Conservation (phyloP, 1,140 invertebrate genomes). For the Drosophila sturtevanti region DNA sequence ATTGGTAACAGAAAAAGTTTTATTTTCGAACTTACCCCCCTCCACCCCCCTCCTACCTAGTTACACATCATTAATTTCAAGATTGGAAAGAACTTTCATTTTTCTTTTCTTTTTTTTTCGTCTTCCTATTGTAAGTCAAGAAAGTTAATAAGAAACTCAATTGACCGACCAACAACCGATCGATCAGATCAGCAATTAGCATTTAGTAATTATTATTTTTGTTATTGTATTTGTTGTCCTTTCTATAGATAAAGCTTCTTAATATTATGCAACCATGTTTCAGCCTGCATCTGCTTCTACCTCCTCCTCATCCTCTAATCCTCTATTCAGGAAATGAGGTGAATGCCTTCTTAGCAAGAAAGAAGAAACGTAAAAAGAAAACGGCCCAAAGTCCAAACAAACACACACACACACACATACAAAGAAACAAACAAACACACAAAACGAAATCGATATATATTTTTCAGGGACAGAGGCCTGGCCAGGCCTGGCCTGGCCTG, state of each 20-base stretch:
- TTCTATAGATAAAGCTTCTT: not conserved
- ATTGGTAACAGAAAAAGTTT: not conserved
- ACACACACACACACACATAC: no score
- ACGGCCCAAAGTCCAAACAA: constrained; percentile 25
- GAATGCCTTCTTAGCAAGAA: constrained; percentile 53
- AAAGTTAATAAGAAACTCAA: not conserved
- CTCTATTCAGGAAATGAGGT: constrained; percentile 46
- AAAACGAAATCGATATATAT: constrained; percentile 51
- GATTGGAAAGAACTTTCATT: not conserved
- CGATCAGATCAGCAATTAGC: no score
- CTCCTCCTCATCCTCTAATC: not conserved
- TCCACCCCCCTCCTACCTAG: no score
- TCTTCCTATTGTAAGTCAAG: no score
- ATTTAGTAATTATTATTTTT: not conserved
- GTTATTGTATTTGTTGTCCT: no score
- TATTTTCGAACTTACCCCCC: no score
- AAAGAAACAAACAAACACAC: no score
- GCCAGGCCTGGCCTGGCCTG: not conserved
- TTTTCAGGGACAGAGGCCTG: constrained; percentile 45
- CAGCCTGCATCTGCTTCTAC: not conserved
- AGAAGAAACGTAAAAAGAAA: not conserved
- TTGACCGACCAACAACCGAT: no score
- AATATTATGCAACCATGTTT: not conserved
- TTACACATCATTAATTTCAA: not conserved
- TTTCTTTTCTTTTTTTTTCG: no score